A percentile compares a stretch with the other conserved stretches of the same genome.
phyloP scores from a whole-genome alignment of 2,888 invertebrate species.

The Pelosia muscerda region DNA sequence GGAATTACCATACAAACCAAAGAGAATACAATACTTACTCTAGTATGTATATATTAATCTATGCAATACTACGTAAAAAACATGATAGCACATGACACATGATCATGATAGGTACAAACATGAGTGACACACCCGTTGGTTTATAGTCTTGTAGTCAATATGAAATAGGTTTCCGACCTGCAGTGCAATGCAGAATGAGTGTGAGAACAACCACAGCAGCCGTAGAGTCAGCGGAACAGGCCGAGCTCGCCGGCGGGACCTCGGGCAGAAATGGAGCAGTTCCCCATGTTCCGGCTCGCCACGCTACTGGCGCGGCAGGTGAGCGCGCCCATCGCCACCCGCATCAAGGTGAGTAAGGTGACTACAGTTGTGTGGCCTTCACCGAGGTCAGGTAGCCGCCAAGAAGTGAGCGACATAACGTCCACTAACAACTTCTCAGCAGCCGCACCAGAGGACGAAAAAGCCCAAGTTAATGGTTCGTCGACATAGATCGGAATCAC shows the following conservation, averaged over 20 bases:
- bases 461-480: no score
- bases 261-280: conserved; percentile 39
- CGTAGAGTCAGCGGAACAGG: background rate
- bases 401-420: no score
- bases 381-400: no score
- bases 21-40: no score
- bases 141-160: conserved; percentile 2
- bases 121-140: background rate
- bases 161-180: background rate
- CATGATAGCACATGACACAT: no score
- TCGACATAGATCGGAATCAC: no score
- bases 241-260: background rate
- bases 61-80: no score
- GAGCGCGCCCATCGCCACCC: conserved; percentile 59
- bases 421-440: no score
- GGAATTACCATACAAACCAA: no score
- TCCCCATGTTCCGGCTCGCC: conserved; percentile 63
- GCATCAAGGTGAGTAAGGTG: conserved; percentile 63
- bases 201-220: background rate
- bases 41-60: no score
- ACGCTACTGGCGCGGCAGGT: conserved; percentile 65
- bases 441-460: no score
- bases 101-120: background rate
- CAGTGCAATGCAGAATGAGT: background rate
- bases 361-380: no score